Conservation (phyloP, 2,888 invertebrate genomes). For the Opisthograptis luteolata region DNA sequence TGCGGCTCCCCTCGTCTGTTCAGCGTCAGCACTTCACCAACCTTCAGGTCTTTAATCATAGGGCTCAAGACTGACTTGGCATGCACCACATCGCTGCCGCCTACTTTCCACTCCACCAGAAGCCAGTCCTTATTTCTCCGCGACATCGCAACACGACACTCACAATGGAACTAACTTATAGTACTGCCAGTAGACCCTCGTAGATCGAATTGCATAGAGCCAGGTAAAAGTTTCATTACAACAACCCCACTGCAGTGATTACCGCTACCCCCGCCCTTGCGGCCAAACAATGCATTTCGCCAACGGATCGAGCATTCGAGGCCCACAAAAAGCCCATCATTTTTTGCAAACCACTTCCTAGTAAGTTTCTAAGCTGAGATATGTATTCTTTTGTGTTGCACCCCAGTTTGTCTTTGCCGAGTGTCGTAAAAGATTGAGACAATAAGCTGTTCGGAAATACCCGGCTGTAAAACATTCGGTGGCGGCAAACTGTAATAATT, state of each 20-base stretch:
- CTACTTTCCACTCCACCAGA: conserved; percentile 60
- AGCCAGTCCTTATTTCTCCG: conserved; percentile 62
- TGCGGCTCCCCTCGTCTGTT: conserved; percentile 45
- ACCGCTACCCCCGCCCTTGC: conserved; percentile 63
- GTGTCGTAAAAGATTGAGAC: conserved; percentile 45
- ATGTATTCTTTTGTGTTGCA: conserved; percentile 46
- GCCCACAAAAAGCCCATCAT: conserved; percentile 68
- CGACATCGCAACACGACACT: conserved; percentile 36
- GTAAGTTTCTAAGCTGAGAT: conserved; percentile 62
- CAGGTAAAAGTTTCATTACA: conserved; percentile 78
- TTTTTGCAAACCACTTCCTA: conserved; percentile 73
- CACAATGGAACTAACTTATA: conserved; percentile 29
- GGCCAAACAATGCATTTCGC: conserved; percentile 73
- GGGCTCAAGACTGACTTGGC: conserved; percentile 46
- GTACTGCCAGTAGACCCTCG: conserved; percentile 33
- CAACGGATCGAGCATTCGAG: conserved; percentile 60
- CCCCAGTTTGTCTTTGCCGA: conserved; percentile 39
- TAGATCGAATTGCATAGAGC: conserved; percentile 42
- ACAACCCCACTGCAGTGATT: conserved; percentile 72
- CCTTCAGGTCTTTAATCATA: conserved; percentile 39
- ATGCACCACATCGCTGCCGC: conserved; percentile 50
- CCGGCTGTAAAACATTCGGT: conserved; percentile 14
- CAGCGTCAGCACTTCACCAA: conserved; percentile 47
- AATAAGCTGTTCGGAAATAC: conserved; percentile 36
- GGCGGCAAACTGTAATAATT: conserved; percentile 2